Evolutionary conservation across 1,140 invertebrate species (phyloP), one percentile per base, ranked within the genome.

Genomic region (Heliothis subflexa): DNA sequence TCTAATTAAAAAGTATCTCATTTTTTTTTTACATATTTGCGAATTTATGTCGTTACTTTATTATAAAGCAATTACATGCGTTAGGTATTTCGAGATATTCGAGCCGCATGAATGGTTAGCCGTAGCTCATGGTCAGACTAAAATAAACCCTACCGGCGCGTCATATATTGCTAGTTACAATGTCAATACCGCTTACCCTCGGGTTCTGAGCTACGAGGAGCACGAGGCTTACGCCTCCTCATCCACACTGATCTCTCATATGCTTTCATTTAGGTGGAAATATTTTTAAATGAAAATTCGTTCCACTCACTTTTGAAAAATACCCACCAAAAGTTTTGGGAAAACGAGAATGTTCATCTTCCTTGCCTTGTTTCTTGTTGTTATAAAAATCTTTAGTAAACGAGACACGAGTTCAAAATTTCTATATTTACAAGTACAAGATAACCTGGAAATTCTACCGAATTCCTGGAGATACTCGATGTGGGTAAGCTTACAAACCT

Each of bases 71-170:
- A 28, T 54, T 73, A 68, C 47, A 50, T 76, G 54, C 45, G n/a
- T 40, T 70, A 33, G 61, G 70, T 81, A 83, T 85, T 83, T 81
- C 16, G 71, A 83, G 74, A 80, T 71, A 81, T 73, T 54, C 50
- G 78, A 82, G 79, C 77, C 78, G 71, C 84, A 83, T 86, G 85
- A 89, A 83, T 81, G 85, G 83, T 73, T 82, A 83, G 82, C 80
- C 81, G 80, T 47, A 61, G 79, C 85, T 89, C 88, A 91, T 81
- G 89, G 91, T 79, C 91, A 81, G 85, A 86, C 86, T 54, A 87
- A 93, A 93, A 93, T 93, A 93, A 88, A 88, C 85, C 72, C 83
- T 86, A 77, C 82, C 84, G 82, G 71, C 81, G 79, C 82, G 78
- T 78, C 77, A 83, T 50, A 83, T 50, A 54, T 57, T 52, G 40